Percentiles rank a stretch among this genome's conserved stretches.
phyloP scores from a whole-genome alignment of 2,888 invertebrate species.

The Melanophora roralis region DNA sequence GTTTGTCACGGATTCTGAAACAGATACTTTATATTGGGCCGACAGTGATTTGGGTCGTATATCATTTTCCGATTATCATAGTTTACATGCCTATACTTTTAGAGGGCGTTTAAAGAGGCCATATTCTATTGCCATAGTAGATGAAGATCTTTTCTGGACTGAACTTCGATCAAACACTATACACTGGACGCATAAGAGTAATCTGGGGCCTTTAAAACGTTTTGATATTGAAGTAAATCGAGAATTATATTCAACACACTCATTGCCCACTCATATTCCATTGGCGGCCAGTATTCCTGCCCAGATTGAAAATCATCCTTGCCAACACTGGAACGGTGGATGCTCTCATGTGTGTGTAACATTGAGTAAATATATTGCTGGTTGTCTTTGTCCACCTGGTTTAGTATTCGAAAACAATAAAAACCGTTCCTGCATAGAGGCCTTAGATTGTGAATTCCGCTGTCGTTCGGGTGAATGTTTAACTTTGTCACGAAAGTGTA shows the following conservation, averaged over 20 bases:
- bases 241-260: slow-evolving; percentile 55
- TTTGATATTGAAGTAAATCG: slow-evolving; percentile 70
- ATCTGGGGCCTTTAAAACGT: slow-evolving; percentile 72
- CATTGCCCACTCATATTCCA: slow-evolving; percentile 67
- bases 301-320: slow-evolving; percentile 78
- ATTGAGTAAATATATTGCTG: slow-evolving; percentile 70
- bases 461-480: slow-evolving; percentile 80
- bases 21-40: slow-evolving; percentile 82
- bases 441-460: slow-evolving; percentile 78
- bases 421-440: slow-evolving; percentile 80
- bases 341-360: slow-evolving; percentile 88
- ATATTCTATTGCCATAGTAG: slow-evolving; percentile 80
- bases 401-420: slow-evolving; percentile 78
- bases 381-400: slow-evolving; percentile 84
- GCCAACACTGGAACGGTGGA: slow-evolving; percentile 80
- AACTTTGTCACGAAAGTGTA: slow-evolving; percentile 79
- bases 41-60: slow-evolving; percentile 83
- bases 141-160: slow-evolving; percentile 85
- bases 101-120: slow-evolving; percentile 78
- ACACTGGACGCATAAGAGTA: slow-evolving; percentile 80
- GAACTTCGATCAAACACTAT: slow-evolving; percentile 79
- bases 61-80: slow-evolving; percentile 81
- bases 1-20: slow-evolving; percentile 77
- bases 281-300: slow-evolving; percentile 65
- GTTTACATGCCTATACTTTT: slow-evolving; percentile 78